Percentiles rank a stretch among this genome's conserved stretches.
Evolutionary conservation across 1,140 invertebrate genomes (phyloP).

Genomic region (Drosophila kepulauana): DNA sequence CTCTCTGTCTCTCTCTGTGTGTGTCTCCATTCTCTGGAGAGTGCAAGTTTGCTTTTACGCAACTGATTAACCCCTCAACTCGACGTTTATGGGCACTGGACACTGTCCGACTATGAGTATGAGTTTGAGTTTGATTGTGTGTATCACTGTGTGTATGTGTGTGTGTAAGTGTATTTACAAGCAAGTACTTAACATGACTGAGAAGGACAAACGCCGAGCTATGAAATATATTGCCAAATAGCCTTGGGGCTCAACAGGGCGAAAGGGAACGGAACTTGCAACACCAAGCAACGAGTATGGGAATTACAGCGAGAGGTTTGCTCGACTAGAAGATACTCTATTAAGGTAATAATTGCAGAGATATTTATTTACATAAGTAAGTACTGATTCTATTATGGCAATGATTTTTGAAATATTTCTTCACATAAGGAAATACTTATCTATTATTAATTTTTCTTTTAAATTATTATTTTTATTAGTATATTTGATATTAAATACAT

Average conservation of each 20-base stretch:
- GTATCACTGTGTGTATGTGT: neutral
- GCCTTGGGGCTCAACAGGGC: constrained; percentile 19
- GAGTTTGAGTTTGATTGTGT: neutral
- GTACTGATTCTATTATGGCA: too few species aligned
- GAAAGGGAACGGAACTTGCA: neutral
- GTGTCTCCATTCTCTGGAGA: neutral
- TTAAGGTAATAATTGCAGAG: neutral
- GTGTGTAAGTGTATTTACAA: neutral
- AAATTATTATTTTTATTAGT: too few species aligned
- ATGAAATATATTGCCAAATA: constrained; percentile 35
- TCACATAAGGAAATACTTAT: too few species aligned
- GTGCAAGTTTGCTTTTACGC: constrained; percentile 12
- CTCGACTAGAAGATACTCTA: neutral
- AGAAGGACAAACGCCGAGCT: constrained; percentile 6
- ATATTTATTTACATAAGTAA: too few species aligned
- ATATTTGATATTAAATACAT: too few species aligned
- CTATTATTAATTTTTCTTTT: too few species aligned
- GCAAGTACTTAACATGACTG: constrained; percentile 4
- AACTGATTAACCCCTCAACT: constrained; percentile 16
- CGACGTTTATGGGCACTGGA: constrained; percentile 2
- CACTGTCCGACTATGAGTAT: neutral
- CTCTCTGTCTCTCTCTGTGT: too few species aligned
- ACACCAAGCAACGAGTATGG: too few species aligned
- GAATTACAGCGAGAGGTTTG: neutral
- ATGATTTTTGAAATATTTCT: too few species aligned